Base-by-base conservation (phyloP, 1,140 invertebrate genomes). In the Musca domestica region DNA sequence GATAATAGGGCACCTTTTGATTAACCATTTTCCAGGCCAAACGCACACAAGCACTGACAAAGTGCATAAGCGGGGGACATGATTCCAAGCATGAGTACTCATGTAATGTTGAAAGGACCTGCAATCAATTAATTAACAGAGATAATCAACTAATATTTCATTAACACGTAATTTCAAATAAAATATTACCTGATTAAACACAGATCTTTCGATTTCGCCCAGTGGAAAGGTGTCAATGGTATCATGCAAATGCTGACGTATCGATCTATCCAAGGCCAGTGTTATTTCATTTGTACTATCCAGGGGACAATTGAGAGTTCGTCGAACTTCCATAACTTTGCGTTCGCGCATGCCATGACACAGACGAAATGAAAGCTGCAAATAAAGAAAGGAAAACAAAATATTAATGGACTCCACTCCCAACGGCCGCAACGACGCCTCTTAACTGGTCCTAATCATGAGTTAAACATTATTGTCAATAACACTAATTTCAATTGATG, bases 291-390 rank as follows among this genome's bases (percentile, higher is more conserved):
- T 70, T 72, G 72, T 81, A 67, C 82, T 74, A 19, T 78, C 77
- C 69, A 84, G 80, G 2, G 84, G 79, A 20, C 78, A 81, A 71
- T 87, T 86, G 15, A 89, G 78, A 10, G 83, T 76, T 2, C 83
- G 77, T 41, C 85, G 84, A 25, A 86, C 84, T 73, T 89, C 87
- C 46, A 79, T 75, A 25, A 88, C 76, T 68, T 88, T 87, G 20
- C 83, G 78, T 67, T 89, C 88, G 9, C 86, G 82, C 70, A 88
- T 83, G 69, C 84, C 85, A 74, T 87, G 87, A 69, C 86, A 88
- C 46, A 87, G 85, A 68, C 88, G 85, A 77, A 88, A 89, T 56
- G 88, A 87, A 70, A 89, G 81, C 88, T 89, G 73, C 14, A 10
- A 10, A 22, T 19, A 22, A 7, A 19, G 65, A 56, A 46, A 41